These are phyloP conservation scores for Caretta caretta DNA, from an alignment of 2,113 vertebrate genomes.

Conservation along the genomic window DNA sequence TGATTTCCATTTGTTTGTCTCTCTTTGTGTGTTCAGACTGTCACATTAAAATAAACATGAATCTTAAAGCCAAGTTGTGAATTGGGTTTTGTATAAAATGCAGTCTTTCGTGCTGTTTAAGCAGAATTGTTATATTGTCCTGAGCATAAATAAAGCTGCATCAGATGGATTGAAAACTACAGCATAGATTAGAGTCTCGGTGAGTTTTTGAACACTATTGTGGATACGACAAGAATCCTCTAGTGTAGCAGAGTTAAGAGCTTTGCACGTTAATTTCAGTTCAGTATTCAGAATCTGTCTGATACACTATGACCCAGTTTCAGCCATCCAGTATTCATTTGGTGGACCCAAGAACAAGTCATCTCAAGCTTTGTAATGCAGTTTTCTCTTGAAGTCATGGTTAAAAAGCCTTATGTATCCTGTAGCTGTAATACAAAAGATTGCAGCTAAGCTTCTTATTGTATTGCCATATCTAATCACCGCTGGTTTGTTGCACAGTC, in stretches of 20 bases:
- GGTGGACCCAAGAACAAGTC: background rate
- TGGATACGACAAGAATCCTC: background rate
- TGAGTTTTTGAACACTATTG: background rate
- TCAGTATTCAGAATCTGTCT: background rate
- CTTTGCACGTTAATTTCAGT: background rate
- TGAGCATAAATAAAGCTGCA: background rate
- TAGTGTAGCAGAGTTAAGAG: background rate
- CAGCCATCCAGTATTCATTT: background rate
- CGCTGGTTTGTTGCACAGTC: background rate
- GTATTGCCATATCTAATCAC: background rate
- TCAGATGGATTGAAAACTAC: background rate
- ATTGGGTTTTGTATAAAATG: background rate
- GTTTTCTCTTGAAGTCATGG: background rate
- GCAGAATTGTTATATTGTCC: background rate
- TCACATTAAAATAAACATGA: background rate
- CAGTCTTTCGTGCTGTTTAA: background rate
- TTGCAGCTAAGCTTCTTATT: background rate
- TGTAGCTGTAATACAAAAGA: background rate
- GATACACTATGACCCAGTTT: constrained; percentile 29
- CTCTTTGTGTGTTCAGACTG: background rate
- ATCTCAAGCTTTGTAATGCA: background rate
- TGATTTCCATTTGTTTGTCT: background rate
- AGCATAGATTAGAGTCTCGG: background rate
- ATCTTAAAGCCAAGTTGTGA: background rate
- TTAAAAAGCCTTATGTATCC: background rate